A percentile compares a stretch with the other conserved stretches of the same genome.
Evolutionary conservation across 2,888 invertebrate species (phyloP).

Genomic region (Heliconius sara): DNA sequence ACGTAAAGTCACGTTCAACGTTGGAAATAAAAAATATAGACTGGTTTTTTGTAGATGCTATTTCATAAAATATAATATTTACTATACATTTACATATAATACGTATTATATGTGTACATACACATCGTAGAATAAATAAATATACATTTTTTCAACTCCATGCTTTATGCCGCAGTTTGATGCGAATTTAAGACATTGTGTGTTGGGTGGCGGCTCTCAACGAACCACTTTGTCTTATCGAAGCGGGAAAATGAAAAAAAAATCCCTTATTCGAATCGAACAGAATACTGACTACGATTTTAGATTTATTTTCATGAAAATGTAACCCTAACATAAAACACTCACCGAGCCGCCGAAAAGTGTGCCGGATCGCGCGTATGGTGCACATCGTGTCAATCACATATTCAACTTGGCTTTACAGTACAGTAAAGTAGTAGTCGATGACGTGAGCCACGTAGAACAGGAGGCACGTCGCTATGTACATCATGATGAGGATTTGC

Average conservation of each 20-base stretch:
- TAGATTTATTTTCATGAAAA: neutral
- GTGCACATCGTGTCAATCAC: slow-evolving; percentile 49
- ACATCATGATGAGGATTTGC: slow-evolving; percentile 81
- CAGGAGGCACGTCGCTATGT: slow-evolving; percentile 76
- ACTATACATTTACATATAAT: neutral
- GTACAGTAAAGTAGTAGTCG: slow-evolving; percentile 71
- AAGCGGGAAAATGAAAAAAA: neutral
- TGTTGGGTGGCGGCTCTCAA: neutral
- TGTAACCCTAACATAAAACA: neutral
- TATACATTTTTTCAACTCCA: too few species aligned
- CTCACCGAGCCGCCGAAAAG: slow-evolving; percentile 35
- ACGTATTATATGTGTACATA: neutral
- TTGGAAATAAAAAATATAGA: neutral
- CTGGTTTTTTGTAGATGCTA: neutral
- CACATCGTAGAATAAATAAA: neutral
- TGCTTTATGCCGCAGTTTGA: too few species aligned
- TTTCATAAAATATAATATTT: neutral
- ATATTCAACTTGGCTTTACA: slow-evolving; percentile 40
- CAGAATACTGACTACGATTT: too few species aligned
- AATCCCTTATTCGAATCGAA: neutral
- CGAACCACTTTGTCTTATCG: neutral
- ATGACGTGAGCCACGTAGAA: slow-evolving; percentile 80
- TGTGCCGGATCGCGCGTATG: slow-evolving; percentile 55
- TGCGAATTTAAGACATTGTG: neutral
- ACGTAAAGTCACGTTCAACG: neutral